These are phyloP conservation scores for Lycorma delicatula DNA, from an alignment of 1,140 invertebrate species.

Conservation along the genomic window DNA sequence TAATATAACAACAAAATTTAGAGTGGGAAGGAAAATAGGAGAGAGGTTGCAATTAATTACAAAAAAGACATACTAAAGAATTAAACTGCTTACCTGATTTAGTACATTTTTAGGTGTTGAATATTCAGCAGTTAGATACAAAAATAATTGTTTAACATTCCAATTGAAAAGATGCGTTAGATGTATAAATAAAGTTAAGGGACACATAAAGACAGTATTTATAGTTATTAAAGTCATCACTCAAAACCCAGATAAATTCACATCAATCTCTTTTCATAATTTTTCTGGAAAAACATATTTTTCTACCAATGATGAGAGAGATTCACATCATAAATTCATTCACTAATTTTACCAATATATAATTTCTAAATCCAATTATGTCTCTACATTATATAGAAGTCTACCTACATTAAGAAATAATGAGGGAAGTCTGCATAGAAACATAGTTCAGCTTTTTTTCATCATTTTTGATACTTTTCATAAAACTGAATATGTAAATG, in stretches of 20 bases:
- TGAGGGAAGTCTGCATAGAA: no score
- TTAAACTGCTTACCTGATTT: constrained; percentile 57
- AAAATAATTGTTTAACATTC: constrained; percentile 98
- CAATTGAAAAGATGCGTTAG: constrained; percentile 92
- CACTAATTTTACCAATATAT: no score
- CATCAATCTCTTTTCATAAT: background rate
- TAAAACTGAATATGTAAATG: no score
- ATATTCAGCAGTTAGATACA: constrained; percentile 97
- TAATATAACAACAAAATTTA: no score
- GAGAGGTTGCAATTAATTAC: background rate
- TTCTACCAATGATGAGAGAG: background rate
- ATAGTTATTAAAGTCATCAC: background rate
- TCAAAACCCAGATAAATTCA: background rate
- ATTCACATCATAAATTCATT: constrained; percentile 11
- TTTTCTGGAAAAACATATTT: background rate
- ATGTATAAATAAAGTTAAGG: constrained; percentile 42
- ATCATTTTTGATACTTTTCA: no score
- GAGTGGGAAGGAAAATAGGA: background rate
- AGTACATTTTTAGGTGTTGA: constrained; percentile 78
- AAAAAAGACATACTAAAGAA: background rate
- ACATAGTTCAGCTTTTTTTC: no score
- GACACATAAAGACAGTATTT: constrained; percentile 13
- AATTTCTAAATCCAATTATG: no score
- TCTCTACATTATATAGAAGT: no score
- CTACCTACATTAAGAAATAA: no score